phyloP scores from a whole-genome alignment of 2,797 vertebrate genomes.

The Falco rusticolus region DNA sequence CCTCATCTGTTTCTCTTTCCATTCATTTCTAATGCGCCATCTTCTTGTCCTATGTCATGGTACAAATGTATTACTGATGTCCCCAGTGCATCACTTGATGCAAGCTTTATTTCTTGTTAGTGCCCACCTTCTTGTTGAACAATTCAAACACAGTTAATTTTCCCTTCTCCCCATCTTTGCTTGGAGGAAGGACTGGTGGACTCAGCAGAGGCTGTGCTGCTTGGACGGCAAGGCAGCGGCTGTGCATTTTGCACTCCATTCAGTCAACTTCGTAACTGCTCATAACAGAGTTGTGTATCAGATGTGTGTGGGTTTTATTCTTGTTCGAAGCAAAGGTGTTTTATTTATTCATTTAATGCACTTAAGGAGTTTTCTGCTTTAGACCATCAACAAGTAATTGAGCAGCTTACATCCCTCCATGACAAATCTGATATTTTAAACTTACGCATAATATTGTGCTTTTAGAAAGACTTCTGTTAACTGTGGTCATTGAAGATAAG shows the following conservation, averaged over 20 bases:
- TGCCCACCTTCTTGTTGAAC: neutral
- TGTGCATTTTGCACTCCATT: neutral
- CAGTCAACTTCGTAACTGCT: neutral
- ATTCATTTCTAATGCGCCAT: accelerated
- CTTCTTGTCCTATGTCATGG: neutral
- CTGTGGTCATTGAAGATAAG: neutral
- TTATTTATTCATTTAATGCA: neutral
- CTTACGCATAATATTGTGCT: neutral
- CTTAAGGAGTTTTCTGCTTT: neutral
- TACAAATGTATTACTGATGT: neutral
- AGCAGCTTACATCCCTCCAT: neutral
- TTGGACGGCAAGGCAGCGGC: neutral
- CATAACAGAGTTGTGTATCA: too few relatives aligned
- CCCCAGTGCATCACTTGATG: neutral
- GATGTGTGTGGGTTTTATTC: neutral
- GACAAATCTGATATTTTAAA: neutral
- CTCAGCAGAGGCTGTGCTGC: neutral
- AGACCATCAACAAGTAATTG: neutral
- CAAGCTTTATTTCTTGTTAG: neutral
- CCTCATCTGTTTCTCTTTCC: neutral
- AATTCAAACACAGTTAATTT: neutral
- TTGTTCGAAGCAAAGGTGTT: neutral
- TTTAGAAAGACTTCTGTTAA: neutral
- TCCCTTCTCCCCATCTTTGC: neutral
- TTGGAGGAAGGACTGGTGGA: neutral